phyloP scores from a whole-genome alignment of 2,113 vertebrate species.

The Callipepla californica region DNA sequence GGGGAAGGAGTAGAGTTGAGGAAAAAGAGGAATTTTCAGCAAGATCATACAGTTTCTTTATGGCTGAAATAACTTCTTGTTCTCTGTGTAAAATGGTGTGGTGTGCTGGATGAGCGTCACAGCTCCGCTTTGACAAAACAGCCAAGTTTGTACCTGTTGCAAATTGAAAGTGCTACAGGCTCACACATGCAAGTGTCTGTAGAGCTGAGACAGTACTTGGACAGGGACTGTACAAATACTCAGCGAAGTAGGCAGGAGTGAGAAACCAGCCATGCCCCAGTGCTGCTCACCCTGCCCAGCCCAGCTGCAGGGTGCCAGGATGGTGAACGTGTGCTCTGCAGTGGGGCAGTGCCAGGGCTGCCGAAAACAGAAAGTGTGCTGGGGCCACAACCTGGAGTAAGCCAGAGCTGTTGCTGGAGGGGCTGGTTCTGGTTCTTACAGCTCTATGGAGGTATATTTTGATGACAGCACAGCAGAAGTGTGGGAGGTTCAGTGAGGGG shows the following conservation, averaged over 20 bases:
- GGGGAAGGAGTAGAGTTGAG: not conserved
- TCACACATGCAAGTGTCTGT: fast-evolving
- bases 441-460: conserved; percentile 27
- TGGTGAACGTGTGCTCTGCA: not conserved
- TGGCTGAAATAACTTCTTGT: not conserved
- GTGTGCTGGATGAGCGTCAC: not conserved
- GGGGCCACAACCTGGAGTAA: not conserved
- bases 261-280: not conserved
- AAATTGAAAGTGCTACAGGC: not conserved
- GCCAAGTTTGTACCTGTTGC: not conserved
- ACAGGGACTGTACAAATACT: not conserved
- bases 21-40: not conserved
- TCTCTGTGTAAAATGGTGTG: not conserved
- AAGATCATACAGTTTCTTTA: not conserved
- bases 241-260: not conserved
- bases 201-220: not conserved
- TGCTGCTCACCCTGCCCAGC: not conserved
- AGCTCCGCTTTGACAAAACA: not conserved
- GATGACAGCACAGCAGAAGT: not conserved
- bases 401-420: conserved; percentile 6
- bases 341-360: not conserved
- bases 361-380: not conserved
- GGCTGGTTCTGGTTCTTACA: not conserved
- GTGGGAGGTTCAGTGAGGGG: conserved; percentile 7
- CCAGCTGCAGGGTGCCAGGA: not conserved